Evolutionary conservation across 1,140 invertebrate species (phyloP).

Genomic region (Euglossa dilemma): DNA sequence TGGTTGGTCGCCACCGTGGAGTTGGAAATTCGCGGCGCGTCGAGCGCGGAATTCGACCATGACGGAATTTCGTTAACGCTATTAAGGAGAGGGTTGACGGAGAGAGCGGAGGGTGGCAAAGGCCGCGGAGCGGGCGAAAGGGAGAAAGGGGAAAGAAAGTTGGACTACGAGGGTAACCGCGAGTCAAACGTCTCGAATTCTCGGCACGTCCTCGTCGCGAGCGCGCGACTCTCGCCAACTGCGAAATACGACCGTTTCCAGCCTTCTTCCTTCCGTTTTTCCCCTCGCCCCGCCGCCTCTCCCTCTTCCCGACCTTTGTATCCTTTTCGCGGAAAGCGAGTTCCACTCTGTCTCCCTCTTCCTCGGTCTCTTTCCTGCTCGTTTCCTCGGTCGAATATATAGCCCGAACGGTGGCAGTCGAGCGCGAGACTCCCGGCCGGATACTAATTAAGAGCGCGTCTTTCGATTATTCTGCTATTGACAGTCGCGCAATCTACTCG

Average conservation of each 20-base stretch:
- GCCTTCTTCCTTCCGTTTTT: not conserved
- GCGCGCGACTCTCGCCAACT: slow-evolving; percentile 37
- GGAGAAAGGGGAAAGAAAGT: slow-evolving; percentile 1
- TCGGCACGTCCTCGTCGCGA: slow-evolving; percentile 29
- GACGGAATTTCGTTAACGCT: slow-evolving; percentile 37
- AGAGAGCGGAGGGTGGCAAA: not conserved
- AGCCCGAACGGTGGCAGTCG: slow-evolving; percentile 40
- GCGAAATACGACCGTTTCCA: slow-evolving; percentile 35
- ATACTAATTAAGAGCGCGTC: slow-evolving; percentile 66
- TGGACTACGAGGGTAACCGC: slow-evolving; percentile 35
- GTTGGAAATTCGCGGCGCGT: slow-evolving; percentile 6
- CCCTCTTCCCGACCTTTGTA: not conserved
- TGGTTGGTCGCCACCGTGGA: no score
- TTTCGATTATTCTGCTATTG: slow-evolving; percentile 72
- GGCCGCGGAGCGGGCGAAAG: no score
- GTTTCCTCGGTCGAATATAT: slow-evolving; percentile 33
- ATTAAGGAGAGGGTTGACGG: slow-evolving; percentile 14
- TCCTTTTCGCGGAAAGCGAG: not conserved
- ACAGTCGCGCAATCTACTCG: slow-evolving; percentile 65
- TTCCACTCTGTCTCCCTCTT: not conserved
- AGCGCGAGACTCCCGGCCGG: slow-evolving; percentile 25
- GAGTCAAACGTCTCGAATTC: slow-evolving; percentile 34
- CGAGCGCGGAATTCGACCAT: slow-evolving; percentile 17
- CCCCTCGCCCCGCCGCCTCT: not conserved
- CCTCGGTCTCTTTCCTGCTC: not conserved